Evolutionary conservation across 92 coral and sea anemone species (phyloP).

Genomic region (Epizoanthus illoricatus): DNA sequence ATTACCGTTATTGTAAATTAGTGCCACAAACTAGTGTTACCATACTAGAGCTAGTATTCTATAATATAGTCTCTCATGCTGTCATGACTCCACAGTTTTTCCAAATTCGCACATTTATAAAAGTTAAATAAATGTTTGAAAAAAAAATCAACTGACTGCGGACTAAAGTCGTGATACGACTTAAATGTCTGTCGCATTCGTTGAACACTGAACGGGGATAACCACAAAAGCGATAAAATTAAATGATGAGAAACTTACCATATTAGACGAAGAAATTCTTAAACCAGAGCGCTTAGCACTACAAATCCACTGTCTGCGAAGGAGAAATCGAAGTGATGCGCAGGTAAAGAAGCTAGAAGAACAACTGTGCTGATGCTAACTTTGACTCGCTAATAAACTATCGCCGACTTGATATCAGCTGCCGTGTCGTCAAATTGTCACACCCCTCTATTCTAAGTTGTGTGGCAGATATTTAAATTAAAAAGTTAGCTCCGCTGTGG

Average conservation of each 20-base stretch:
- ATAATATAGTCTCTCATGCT: too few species aligned
- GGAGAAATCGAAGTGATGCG: neutral
- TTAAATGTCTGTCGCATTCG: too few species aligned
- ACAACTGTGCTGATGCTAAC: neutral
- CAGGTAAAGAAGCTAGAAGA: neutral
- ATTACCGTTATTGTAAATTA: too few species aligned
- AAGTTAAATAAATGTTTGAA: too few species aligned
- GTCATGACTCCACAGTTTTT: too few species aligned
- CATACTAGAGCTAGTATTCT: too few species aligned
- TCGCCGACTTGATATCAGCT: slow-evolving; percentile 24
- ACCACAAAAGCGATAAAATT: neutral
- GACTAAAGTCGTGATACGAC: too few species aligned
- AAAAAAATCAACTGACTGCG: too few species aligned
- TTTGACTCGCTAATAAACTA: slow-evolving; percentile 37
- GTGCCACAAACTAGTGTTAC: too few species aligned
- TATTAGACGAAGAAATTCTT: neutral
- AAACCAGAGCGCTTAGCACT: neutral
- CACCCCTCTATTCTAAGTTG: slow-evolving; percentile 8
- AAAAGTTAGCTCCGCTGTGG: slow-evolving; percentile 9
- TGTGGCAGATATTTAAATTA: neutral
- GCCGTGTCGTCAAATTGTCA: slow-evolving; percentile 21
- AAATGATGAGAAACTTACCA: neutral
- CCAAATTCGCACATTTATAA: too few species aligned
- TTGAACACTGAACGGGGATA: neutral
- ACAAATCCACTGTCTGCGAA: neutral